A percentile compares a stretch with the other conserved stretches of the same genome.
phyloP scores from a whole-genome alignment of 1,140 invertebrate genomes.

The Pseudobourletiella spinata region DNA sequence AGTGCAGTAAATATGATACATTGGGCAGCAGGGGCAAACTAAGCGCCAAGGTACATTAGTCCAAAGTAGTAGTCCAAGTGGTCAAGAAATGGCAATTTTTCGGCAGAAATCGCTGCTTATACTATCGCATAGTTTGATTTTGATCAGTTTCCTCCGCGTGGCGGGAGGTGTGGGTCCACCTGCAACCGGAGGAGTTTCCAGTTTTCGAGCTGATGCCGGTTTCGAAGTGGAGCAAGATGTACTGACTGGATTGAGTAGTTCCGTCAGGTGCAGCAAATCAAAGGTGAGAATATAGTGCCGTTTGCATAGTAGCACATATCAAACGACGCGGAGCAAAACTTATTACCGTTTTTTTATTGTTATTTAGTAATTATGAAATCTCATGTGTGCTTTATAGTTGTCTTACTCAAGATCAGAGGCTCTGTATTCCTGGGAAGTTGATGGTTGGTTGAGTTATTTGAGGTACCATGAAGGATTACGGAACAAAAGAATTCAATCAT shows the following conservation, averaged over 20 bases:
- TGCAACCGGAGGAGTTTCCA: not conserved
- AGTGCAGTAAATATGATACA: no score
- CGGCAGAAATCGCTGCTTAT: no score
- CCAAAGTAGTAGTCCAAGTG: no score
- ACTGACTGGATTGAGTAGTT: not conserved
- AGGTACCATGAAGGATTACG: conserved; percentile 14
- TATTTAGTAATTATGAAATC: not conserved
- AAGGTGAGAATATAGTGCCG: not conserved
- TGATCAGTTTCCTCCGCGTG: no score
- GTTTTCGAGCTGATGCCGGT: not conserved
- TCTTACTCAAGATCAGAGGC: conserved; percentile 12
- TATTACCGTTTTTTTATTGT: not conserved
- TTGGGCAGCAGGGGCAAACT: no score
- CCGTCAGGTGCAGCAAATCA: not conserved
- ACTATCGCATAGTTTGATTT: no score
- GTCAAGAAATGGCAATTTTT: no score
- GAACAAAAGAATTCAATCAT: not conserved
- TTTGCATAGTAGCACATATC: not conserved
- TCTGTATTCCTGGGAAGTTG: conserved; percentile 23
- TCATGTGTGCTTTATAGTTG: conserved; percentile 8
- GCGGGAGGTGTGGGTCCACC: not conserved
- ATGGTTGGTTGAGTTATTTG: conserved; percentile 19
- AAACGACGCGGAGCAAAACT: not conserved
- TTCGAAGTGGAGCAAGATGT: not conserved
- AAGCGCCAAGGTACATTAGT: no score